Conservation (phyloP, 2,113 vertebrate species). For the Danionella cerebrum region DNA sequence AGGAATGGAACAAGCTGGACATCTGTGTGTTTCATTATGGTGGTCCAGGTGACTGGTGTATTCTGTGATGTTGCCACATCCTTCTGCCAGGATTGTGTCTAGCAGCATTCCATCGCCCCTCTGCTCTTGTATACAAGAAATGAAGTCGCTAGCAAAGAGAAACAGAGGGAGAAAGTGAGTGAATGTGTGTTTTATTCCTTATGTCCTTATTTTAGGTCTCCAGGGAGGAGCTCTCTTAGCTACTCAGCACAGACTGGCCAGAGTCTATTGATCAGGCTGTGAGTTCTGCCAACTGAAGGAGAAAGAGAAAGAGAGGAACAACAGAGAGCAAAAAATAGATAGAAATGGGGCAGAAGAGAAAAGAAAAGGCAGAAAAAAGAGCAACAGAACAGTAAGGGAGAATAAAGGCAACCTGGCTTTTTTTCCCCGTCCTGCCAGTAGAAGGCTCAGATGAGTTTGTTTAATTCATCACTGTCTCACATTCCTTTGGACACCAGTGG, state of each 20-base stretch:
- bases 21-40: background rate
- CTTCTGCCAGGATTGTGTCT: slow-evolving; percentile 28
- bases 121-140: slow-evolving; percentile 49
- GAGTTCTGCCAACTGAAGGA: slow-evolving; percentile 52
- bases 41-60: slow-evolving; percentile 46
- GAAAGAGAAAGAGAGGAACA: slow-evolving; percentile 33
- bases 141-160: slow-evolving; percentile 48
- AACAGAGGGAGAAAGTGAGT: slow-evolving; percentile 8
- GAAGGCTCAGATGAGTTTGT: slow-evolving; percentile 40
- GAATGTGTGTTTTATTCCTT: slow-evolving; percentile 50
- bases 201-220: slow-evolving; percentile 57
- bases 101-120: slow-evolving; percentile 55
- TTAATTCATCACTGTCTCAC: slow-evolving; percentile 36
- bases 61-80: slow-evolving; percentile 55
- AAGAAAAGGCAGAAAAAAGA: background rate
- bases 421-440: slow-evolving; percentile 20
- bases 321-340: slow-evolving; percentile 11
- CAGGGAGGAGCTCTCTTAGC: slow-evolving; percentile 36
- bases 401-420: slow-evolving; percentile 27
- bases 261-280: slow-evolving; percentile 58
- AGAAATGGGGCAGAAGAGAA: slow-evolving; percentile 12
- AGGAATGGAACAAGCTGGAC: background rate
- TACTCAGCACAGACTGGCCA: slow-evolving; percentile 53
- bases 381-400: background rate
- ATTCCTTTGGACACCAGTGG: background rate